phyloP scores from a whole-genome alignment of 2,888 invertebrate genomes.

The Folsomia manolachei region DNA sequence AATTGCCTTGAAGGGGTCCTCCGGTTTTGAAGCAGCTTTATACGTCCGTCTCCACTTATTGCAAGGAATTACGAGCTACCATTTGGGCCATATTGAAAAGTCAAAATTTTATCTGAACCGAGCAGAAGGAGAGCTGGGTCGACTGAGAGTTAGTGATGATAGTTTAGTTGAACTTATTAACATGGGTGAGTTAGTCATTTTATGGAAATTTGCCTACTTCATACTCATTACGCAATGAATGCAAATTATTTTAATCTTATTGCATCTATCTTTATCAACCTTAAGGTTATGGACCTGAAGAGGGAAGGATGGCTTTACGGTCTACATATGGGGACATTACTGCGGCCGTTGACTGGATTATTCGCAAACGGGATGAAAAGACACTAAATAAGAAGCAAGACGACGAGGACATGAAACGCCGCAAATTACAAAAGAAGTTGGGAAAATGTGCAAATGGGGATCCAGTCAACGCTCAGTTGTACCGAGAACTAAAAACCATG shows the following conservation, averaged over 20 bases:
- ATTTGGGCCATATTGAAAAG: conserved; percentile 67
- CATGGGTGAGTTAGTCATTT: conserved; percentile 60
- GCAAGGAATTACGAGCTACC: conserved; percentile 75
- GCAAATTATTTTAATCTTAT: neutral
- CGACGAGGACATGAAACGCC: conserved; percentile 51
- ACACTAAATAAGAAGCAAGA: conserved; percentile 58
- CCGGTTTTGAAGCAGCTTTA: conserved; percentile 69
- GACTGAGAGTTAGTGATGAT: conserved; percentile 63
- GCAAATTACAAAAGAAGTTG: conserved; percentile 44
- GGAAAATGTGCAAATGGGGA: conserved; percentile 43
- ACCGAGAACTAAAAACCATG: conserved; percentile 64
- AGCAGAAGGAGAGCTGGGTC: conserved; percentile 65
- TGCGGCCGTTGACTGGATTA: conserved; percentile 66
- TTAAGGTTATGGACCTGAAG: conserved; percentile 64
- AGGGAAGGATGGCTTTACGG: conserved; percentile 69
- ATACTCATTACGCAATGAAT: neutral
- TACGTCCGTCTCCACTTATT: conserved; percentile 74
- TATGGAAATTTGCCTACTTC: neutral
- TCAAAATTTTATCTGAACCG: conserved; percentile 62
- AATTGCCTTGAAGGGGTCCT: conserved; percentile 59
- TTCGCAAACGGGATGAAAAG: conserved; percentile 59
- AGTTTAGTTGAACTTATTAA: conserved; percentile 60
- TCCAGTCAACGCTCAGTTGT: conserved; percentile 56
- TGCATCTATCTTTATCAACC: conserved; percentile 51
- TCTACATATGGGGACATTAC: conserved; percentile 62